A percentile compares a stretch with the other conserved stretches of the same genome.
Conservation (phyloP, 2,888 invertebrate species). For the Zaprionus obscuricornis region DNA sequence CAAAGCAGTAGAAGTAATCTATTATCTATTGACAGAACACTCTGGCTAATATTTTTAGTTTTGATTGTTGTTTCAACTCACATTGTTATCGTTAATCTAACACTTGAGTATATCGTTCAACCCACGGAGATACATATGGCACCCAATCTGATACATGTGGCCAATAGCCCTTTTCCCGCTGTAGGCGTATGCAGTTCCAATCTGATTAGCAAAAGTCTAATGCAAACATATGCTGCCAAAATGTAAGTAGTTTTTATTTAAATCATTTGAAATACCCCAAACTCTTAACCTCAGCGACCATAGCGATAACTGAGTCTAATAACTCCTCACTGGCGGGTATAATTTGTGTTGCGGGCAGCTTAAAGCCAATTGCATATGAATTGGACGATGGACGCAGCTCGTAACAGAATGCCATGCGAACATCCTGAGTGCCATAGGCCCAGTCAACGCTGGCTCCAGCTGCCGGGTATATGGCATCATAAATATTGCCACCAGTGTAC, state of each 20-base stretch:
- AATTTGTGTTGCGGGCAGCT: slow-evolving; percentile 87
- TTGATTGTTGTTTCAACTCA: slow-evolving; percentile 74
- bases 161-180: slow-evolving; percentile 85
- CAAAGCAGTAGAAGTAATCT: background rate
- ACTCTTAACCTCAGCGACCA: slow-evolving; percentile 83
- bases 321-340: slow-evolving; percentile 88
- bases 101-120: slow-evolving; percentile 70
- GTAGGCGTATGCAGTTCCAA: slow-evolving; percentile 85
- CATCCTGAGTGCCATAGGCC: slow-evolving; percentile 87
- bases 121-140: slow-evolving; percentile 81
- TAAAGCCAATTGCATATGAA: slow-evolving; percentile 87
- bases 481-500: slow-evolving; percentile 86
- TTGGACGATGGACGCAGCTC: slow-evolving; percentile 84
- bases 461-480: slow-evolving; percentile 85
- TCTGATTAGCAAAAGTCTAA: slow-evolving; percentile 83
- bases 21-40: slow-evolving; percentile 59
- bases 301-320: slow-evolving; percentile 84
- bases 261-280: slow-evolving; percentile 67
- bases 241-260: slow-evolving; percentile 75
- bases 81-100: slow-evolving; percentile 69
- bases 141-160: slow-evolving; percentile 84
- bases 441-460: slow-evolving; percentile 90
- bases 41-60: slow-evolving; percentile 76
- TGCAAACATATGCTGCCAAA: slow-evolving; percentile 65
- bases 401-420: slow-evolving; percentile 82